Evolutionary conservation across 2,113 vertebrate genomes (phyloP), one percentile per base, ranked within the genome.

Genomic region (Chloropsis cyanopogon): DNA sequence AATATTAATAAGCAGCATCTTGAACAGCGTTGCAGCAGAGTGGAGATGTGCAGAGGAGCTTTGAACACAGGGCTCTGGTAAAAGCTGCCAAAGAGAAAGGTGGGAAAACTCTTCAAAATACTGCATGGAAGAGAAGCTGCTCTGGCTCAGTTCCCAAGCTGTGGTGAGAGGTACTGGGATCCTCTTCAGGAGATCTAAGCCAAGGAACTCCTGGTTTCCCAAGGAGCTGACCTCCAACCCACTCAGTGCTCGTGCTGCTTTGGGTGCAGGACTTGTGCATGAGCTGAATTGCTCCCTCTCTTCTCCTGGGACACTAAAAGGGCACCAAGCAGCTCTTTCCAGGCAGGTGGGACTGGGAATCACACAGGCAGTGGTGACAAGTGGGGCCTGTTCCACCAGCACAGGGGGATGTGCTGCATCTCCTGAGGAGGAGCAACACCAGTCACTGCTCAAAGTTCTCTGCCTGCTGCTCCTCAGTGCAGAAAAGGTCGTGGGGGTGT

Each of bases 1-100:
- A 88, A 56, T 91, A 94, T 86, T 92, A 97, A 93, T 94, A 88
- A 96, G 77, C 54, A 90, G 7, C 65, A 54, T 86, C 76, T 86
- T 41, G 53, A 92, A 47, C n/a, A 78, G 59, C 8, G 2, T 82
- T 92, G 82, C 59, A 42, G 92, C 46, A 95, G 49, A 22, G 5
- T 10, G 26, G 39, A 86, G 53, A 75, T 94, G 50, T 72, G 68
- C 61, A 86, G 60, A 91, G 90, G 66, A 82, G 63, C 37, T 95
- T 88, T 35, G 70, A 70, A 28, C 2, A 3, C 26, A 37, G 33
- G 60, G 33, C 29, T 53, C 29, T 78, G 70, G 23, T 29, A 33
- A 79, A 84, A 92, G 9, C 44, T 76, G 68, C 16, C 25, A 70
- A 35, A 10, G 17, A 85, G 60, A 42, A n/a, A 91, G 29, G 63